These are phyloP conservation scores for Tetramorium simillimum DNA, from an alignment of 1,140 invertebrate genomes.

Conservation along the genomic window DNA sequence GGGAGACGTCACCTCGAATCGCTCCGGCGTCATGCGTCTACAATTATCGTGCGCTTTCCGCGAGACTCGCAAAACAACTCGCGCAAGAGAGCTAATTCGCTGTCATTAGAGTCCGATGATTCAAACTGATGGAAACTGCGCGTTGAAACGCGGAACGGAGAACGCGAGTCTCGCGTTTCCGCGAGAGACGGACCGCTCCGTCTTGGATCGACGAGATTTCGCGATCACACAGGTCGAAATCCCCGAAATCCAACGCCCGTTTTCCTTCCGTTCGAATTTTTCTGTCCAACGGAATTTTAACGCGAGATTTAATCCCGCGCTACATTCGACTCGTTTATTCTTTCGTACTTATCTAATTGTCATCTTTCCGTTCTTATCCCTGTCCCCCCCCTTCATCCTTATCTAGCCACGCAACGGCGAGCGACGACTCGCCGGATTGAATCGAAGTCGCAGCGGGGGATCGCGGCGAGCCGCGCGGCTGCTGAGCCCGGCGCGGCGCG, in stretches of 20 bases:
- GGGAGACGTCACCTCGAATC: not conserved
- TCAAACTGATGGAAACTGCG: not conserved
- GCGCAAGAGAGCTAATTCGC: not conserved
- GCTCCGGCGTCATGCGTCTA: not conserved
- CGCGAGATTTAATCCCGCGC: not conserved
- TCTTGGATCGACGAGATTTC: not conserved
- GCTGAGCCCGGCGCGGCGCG: conserved; percentile 53
- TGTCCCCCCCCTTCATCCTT: conserved; percentile 52
- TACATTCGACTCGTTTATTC: not conserved
- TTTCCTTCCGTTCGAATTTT: not conserved
- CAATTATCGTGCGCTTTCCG: not conserved
- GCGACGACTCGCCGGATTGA: conserved; percentile 52
- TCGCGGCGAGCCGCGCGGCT: conserved; percentile 65
- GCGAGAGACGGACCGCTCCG: no score
- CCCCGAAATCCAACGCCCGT: not conserved
- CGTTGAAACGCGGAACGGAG: not conserved
- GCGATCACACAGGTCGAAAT: not conserved
- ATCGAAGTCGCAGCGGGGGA: conserved; percentile 70
- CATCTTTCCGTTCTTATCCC: not conserved
- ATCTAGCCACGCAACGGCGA: conserved; percentile 44
- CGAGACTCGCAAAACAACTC: not conserved
- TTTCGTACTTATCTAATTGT: conserved; percentile 4
- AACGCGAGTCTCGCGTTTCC: not conserved
- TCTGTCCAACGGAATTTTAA: not conserved
- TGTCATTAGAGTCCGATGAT: not conserved